A percentile compares a stretch with the other conserved stretches of the same genome.
Conservation (phyloP, 2,888 invertebrate genomes). For the Aromia moschata region DNA sequence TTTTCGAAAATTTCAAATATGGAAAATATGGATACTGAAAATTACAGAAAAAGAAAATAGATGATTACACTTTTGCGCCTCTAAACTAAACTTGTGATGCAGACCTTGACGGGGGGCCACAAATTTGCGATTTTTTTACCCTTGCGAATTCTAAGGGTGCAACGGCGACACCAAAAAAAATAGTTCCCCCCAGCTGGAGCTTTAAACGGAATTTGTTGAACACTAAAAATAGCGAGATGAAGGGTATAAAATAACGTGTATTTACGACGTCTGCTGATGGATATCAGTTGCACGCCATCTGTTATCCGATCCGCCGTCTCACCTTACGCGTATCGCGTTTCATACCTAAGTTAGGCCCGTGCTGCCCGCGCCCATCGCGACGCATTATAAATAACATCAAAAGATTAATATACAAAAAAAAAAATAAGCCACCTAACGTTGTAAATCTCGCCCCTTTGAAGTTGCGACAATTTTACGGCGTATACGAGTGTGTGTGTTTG, state of each 20-base stretch:
- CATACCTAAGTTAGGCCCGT: slow-evolving; percentile 51
- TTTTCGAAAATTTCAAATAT: no score
- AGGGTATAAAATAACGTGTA: slow-evolving; percentile 50
- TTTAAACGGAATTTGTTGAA: slow-evolving; percentile 36
- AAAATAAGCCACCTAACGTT: not conserved
- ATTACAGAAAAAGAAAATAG: no score
- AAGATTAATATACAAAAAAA: slow-evolving; percentile 13
- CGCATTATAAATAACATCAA: slow-evolving; percentile 19
- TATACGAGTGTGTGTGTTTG: no score
- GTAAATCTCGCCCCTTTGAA: no score
- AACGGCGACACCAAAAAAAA: no score
- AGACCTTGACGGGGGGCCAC: no score
- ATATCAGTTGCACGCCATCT: slow-evolving; percentile 63
- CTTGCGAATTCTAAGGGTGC: no score
- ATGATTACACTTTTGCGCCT: no score
- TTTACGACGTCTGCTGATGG: slow-evolving; percentile 56
- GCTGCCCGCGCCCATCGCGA: slow-evolving; percentile 33
- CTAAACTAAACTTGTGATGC: no score
- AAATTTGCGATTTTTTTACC: no score
- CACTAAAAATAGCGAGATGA: slow-evolving; percentile 47
- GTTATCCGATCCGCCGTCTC: slow-evolving; percentile 58
- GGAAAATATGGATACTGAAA: no score
- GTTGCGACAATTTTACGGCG: not conserved
- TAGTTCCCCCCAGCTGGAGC: slow-evolving; percentile 20
- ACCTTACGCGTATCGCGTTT: slow-evolving; percentile 53